Percentiles rank a stretch among this genome's conserved stretches.
Conservation (phyloP, 2,113 vertebrate species). For the Stictonetta naevosa region DNA sequence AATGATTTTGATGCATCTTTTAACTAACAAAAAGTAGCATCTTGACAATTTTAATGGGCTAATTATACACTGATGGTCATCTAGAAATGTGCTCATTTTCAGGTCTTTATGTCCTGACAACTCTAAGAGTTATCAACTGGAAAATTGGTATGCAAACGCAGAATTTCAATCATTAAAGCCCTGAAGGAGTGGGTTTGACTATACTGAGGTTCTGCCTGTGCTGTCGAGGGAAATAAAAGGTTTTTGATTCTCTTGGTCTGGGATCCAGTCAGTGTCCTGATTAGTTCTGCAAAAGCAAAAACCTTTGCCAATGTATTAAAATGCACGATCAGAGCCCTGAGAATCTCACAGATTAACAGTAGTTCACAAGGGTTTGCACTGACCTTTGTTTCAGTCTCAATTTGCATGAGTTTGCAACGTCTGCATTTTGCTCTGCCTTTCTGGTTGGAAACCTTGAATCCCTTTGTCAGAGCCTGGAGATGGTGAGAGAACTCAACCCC, state of each 20-base stretch:
- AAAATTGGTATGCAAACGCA: constrained; percentile 67
- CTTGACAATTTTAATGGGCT: constrained; percentile 77
- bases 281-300: constrained; percentile 18
- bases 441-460: constrained; percentile 51
- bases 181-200: constrained; percentile 36
- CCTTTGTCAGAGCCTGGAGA: constrained; percentile 16
- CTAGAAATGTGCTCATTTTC: constrained; percentile 71
- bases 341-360: constrained; percentile 48
- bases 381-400: constrained; percentile 66
- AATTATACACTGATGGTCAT: constrained; percentile 76
- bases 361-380: constrained; percentile 40
- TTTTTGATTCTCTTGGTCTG: neutral
- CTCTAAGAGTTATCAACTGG: constrained; percentile 68
- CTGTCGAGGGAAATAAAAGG: neutral
- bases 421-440: constrained; percentile 46
- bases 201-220: neutral
- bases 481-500: neutral
- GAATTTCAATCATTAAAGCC: constrained; percentile 72
- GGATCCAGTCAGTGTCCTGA: neutral
- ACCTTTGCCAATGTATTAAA: constrained; percentile 41
- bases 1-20: constrained; percentile 75
- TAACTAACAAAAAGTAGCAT: constrained; percentile 77
- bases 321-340: constrained; percentile 28
- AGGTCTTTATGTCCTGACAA: constrained; percentile 70
- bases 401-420: constrained; percentile 45